Evolutionary conservation across 2,888 invertebrate species (phyloP), one percentile per base, ranked within the genome.

Genomic region (Druceiella hillmani): DNA sequence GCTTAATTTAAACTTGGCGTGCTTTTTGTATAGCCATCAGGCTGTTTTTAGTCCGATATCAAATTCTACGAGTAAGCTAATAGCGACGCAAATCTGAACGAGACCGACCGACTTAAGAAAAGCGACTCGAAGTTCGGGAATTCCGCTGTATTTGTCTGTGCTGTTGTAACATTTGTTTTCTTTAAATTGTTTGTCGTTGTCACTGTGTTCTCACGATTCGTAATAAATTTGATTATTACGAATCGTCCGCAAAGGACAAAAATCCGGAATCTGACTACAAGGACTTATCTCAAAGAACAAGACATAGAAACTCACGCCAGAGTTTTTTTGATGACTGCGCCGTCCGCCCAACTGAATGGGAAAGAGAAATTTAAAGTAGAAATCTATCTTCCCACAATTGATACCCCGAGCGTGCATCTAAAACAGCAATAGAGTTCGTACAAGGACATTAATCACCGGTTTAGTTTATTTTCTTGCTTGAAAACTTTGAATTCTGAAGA

Each of bases 201-300:
- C n/a, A n/a, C n/a, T n/a, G n/a, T n/a, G n/a, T n/a, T n/a, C n/a
- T n/a, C n/a, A n/a, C n/a, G n/a, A n/a, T 33, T 17, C 42, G 46
- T 34, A 46, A 48, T 47, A 50, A 50, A 38, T 50, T 50, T 44
- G 47, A 48, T 49, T 24, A 49, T 24, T 51, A 43, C 29, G 45
- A 47, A 49, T 45, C 44, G 15, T 43, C 41, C 24, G 46, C 47
- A 38, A 37, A 38, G 38, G 42, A 43, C 28, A 48, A 42, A 34
- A 42, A 43, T 40, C 45, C 45, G 32, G 42, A 50, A 44, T 43
- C 44, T 50, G 50, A 50, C 48, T 51, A 50, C 41, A 49, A 50
- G 39, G 40, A 50, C 33, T 37, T 42, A 41, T 44, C 43, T 46
- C 42, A 51, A 50, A 51, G 51, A 51, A 52, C 41, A 45, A 49